Base-by-base conservation (phyloP, 37 sponge, comb jelly and placozoan genomes). In the Beroe forskalii region DNA sequence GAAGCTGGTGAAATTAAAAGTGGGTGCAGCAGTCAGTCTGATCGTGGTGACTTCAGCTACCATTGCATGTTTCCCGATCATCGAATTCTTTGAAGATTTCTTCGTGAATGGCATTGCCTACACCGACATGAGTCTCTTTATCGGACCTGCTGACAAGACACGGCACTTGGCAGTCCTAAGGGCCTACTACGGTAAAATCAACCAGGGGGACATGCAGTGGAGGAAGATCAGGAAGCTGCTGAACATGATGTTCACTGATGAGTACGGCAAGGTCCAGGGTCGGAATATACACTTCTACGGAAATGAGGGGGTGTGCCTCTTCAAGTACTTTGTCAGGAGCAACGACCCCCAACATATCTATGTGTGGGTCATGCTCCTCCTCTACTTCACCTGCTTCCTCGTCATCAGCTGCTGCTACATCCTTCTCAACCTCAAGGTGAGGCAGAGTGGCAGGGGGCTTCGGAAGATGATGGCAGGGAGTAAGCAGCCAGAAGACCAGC, bases 41-140 rank as follows among this genome's bases (percentile, higher is more conserved):
- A 35, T 69, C 19, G 32, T 32, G 2, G 55, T 48, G 55, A 17
- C 12, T 12, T 32, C 33, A 2, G 19, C 32, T 20, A 35, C 32
- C 0, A 69, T 69, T 19, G 72, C 72, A 1, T 14, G 27, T 36
- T 27, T 28, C 27, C 72, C 72, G 9, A 33, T 69, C 19, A 2
- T 32, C 1, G 28, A 33, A 31, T 3, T 37, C 1, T 69, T 35
- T 17, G 72, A 69, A 36, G 72, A 69, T 35, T 69, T 69, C 19
- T 69, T 69, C 39, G 72, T 69, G 32, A 69, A 69, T 17, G 72
- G 72, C 1, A 69, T 69, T 19, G 32, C 72, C 33, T 69, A 69
- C 19, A 17, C 55, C 55, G 32, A 69, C 38, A 69, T 69, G 32
- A 69, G 32, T 28, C 38, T 69, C 37, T 69, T 69, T 36, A 12